Conservation (phyloP, 2,797 vertebrate genomes). For the Notolabrus celidotus region DNA sequence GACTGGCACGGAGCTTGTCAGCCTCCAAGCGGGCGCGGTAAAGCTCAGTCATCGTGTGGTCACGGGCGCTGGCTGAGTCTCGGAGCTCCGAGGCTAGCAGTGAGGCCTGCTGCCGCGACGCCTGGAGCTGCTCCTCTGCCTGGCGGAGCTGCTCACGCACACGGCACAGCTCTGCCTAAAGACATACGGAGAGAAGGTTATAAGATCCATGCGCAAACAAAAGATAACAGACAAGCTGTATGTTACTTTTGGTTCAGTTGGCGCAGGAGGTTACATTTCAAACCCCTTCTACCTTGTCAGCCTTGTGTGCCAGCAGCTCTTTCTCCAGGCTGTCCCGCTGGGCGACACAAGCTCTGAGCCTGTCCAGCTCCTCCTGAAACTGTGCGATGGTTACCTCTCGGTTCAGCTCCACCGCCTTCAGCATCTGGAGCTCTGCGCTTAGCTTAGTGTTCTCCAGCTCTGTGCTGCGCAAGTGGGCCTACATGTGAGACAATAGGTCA, state of each 20-base stretch:
- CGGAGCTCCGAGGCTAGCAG: conserved; percentile 93
- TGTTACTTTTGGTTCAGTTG: not conserved
- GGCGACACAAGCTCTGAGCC: conserved; percentile 87
- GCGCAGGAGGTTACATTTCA: not conserved
- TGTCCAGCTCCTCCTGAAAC: conserved; percentile 94
- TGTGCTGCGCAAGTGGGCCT: conserved; percentile 96
- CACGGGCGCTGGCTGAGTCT: conserved; percentile 89
- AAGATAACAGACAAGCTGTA: not conserved
- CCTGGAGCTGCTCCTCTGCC: conserved; percentile 94
- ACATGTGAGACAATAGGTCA: not conserved
- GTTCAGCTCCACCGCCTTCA: conserved; percentile 95
- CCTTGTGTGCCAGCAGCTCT: conserved; percentile 82
- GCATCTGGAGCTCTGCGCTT: conserved; percentile 94
- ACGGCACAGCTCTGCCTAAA: conserved; percentile 86
- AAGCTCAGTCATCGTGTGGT: conserved; percentile 93
- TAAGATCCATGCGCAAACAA: not conserved
- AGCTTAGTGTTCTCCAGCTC: conserved; percentile 98
- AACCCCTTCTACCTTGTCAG: conserved; percentile 71
- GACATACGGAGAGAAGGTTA: not conserved
- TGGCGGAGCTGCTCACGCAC: conserved; percentile 93
- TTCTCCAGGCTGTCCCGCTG: conserved; percentile 90
- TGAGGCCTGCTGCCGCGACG: conserved; percentile 91
- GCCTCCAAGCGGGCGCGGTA: conserved; percentile 91
- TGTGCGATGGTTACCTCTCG: conserved; percentile 93
- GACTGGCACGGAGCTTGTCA: conserved; percentile 89